phyloP scores from a whole-genome alignment of 1,140 invertebrate genomes.

The Maconellicoccus hirsutus region DNA sequence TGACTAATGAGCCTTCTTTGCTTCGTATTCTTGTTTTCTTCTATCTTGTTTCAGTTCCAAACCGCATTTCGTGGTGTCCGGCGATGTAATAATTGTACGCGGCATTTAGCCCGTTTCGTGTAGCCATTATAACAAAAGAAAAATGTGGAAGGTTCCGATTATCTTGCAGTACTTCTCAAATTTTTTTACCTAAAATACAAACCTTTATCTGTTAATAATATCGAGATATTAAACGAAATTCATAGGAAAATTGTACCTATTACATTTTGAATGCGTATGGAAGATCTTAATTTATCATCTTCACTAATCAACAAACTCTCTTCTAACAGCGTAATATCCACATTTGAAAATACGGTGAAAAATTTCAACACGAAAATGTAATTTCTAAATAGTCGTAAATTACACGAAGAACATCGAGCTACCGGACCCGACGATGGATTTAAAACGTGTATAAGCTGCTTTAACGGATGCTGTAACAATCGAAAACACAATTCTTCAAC shows the following conservation, averaged over 20 bases:
- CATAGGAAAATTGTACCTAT: no score
- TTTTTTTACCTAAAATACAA: not conserved
- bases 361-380: not conserved
- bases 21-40: not conserved
- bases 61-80: slow-evolving; percentile 16
- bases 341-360: not conserved
- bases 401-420: not conserved
- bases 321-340: no score
- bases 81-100: slow-evolving; percentile 17
- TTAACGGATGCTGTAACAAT: not conserved
- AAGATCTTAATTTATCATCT: not conserved
- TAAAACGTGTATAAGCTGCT: not conserved
- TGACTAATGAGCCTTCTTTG: slow-evolving; percentile 18
- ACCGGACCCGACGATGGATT: not conserved
- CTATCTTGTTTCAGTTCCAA: not conserved
- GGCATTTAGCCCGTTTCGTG: not conserved
- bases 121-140: slow-evolving; percentile 6
- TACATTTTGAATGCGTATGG: no score
- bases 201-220: no score
- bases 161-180: not conserved
- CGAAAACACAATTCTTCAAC: not conserved
- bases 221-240: no score
- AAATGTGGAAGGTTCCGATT: slow-evolving; percentile 3
- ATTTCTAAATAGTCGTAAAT: not conserved
- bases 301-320: no score